Percentiles rank a stretch among this genome's conserved stretches.
These are phyloP conservation scores for Peucedramus taeniatus DNA, from an alignment of 2,113 vertebrate genomes.

Conservation along the genomic window DNA sequence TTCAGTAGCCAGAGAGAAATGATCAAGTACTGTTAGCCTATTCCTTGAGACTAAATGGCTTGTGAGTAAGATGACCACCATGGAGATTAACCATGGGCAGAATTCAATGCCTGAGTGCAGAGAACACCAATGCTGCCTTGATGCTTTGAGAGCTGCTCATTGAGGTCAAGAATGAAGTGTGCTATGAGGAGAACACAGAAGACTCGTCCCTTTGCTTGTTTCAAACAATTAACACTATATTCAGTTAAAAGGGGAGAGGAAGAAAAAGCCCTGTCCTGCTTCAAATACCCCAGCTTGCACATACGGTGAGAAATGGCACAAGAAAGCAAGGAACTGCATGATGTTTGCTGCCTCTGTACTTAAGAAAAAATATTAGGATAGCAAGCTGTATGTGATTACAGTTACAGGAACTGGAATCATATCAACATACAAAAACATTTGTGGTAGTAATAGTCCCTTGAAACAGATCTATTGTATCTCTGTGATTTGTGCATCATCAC, in stretches of 20 bases:
- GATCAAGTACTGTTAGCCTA: background rate
- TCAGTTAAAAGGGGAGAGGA: background rate
- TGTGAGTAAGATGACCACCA: background rate
- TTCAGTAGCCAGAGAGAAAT: background rate
- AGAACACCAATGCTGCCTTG: background rate
- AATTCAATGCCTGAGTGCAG: background rate
- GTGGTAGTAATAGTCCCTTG: background rate
- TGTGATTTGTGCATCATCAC: background rate
- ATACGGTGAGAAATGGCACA: background rate
- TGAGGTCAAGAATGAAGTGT: background rate
- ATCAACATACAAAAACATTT: background rate
- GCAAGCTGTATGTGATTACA: background rate
- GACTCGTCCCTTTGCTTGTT: background rate
- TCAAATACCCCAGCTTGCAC: background rate
- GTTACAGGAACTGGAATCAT: background rate
- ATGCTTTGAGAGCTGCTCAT: background rate
- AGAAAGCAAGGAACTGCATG: background rate
- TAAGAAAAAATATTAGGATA: background rate
- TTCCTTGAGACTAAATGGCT: background rate
- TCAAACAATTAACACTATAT: background rate
- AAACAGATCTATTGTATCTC: background rate
- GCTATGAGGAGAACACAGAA: background rate
- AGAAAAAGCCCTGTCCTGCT: accelerated
- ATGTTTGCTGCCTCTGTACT: background rate
- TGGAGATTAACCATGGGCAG: background rate